Percentiles rank a stretch among this genome's conserved stretches.
These are phyloP conservation scores for Ammodytes marinus DNA, from an alignment of 2,113 vertebrate species.

Conservation along the genomic window DNA sequence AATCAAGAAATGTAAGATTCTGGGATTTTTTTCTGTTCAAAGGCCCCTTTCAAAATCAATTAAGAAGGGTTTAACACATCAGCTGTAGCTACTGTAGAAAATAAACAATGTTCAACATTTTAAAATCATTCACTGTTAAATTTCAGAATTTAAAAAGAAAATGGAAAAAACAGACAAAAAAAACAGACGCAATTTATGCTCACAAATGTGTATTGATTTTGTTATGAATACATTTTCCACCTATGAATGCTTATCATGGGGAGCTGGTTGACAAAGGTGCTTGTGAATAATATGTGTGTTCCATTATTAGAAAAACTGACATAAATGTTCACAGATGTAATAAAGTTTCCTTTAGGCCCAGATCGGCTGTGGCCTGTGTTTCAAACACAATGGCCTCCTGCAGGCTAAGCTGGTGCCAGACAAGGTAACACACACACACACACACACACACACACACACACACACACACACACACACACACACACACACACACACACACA, in stretches of 20 bases:
- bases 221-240: not conserved
- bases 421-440: slow-evolving; percentile 68
- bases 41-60: not conserved
- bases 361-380: slow-evolving; percentile 62
- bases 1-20: slow-evolving; percentile 4
- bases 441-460: slow-evolving; percentile 46
- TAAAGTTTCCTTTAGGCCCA: slow-evolving; percentile 70
- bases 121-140: not conserved
- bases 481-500: slow-evolving; percentile 1
- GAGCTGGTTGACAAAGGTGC: slow-evolving; percentile 6
- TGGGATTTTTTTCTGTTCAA: slow-evolving; percentile 11
- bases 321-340: slow-evolving; percentile 66
- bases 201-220: not conserved
- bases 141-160: not conserved
- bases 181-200: not conserved
- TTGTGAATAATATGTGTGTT: slow-evolving; percentile 29
- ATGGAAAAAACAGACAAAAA: not conserved
- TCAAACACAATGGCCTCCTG: slow-evolving; percentile 76
- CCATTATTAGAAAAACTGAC: slow-evolving; percentile 33
- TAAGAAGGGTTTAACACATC: not conserved
- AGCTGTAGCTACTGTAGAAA: not conserved
- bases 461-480: slow-evolving; percentile 50
- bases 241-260: not conserved
- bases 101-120: not conserved
- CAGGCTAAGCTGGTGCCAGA: slow-evolving; percentile 77